A percentile compares a stretch with the other conserved stretches of the same genome.
Evolutionary conservation across 1,140 invertebrate species (phyloP).

Genomic region (Lepidurus packardi): DNA sequence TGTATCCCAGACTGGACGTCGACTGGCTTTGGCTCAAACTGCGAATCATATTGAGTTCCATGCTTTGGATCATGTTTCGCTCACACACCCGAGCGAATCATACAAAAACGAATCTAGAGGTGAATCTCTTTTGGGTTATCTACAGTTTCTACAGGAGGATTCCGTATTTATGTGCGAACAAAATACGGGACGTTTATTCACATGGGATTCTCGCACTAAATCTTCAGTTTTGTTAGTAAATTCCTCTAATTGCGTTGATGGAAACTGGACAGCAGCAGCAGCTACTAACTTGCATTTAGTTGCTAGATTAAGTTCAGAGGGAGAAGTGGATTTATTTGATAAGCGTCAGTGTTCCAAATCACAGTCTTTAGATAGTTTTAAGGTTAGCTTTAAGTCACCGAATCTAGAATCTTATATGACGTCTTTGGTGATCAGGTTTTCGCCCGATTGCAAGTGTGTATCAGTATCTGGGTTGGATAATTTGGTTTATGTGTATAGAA

Average conservation of each 20-base stretch:
- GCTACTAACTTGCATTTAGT: background rate
- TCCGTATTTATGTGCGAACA: background rate
- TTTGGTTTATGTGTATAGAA: slow-evolving; percentile 23
- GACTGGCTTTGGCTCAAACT: background rate
- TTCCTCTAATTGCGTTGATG: background rate
- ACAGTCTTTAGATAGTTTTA: background rate
- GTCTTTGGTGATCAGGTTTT: background rate
- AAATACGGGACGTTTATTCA: background rate
- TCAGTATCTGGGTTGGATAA: slow-evolving; percentile 25
- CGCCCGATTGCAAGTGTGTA: background rate
- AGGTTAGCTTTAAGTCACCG: background rate
- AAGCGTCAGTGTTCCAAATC: background rate
- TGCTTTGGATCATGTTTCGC: background rate
- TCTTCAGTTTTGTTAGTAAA: background rate
- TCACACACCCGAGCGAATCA: background rate
- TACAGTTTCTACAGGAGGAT: background rate
- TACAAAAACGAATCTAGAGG: background rate
- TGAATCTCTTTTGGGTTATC: background rate
- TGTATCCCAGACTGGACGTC: background rate
- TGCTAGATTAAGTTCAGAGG: background rate
- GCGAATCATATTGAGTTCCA: background rate
- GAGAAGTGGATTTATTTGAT: slow-evolving; percentile 10
- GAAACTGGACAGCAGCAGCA: background rate
- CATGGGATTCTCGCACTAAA: background rate
- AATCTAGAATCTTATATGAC: background rate